phyloP scores from a whole-genome alignment of 1,140 invertebrate species.

The Drosophila malerkotliana region DNA sequence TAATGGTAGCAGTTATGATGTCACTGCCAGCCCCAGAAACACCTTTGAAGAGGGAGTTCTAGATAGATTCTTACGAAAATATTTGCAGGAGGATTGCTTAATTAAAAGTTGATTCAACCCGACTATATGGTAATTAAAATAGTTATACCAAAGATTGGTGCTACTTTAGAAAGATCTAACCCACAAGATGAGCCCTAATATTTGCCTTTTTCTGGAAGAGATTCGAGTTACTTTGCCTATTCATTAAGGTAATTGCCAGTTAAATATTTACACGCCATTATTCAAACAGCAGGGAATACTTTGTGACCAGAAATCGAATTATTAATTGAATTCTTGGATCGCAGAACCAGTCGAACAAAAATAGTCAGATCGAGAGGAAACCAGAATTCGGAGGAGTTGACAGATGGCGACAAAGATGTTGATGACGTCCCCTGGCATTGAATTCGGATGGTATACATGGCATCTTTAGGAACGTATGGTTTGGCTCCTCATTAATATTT shows the following conservation, averaged over 20 bases:
- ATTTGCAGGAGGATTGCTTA: conserved; percentile 14
- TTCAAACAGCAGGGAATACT: conserved; percentile 26
- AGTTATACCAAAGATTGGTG: neutral
- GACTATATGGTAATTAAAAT: neutral
- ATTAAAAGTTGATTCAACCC: neutral
- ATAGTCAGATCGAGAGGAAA: conserved; percentile 43
- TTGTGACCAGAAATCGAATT: conserved; percentile 37
- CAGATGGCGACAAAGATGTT: conserved; percentile 69
- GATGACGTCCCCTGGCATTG: conserved; percentile 66
- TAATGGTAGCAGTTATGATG: conserved; percentile 57
- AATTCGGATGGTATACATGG: conserved; percentile 31
- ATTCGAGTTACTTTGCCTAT: conserved; percentile 20
- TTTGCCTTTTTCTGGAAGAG: neutral
- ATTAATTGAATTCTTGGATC: conserved; percentile 60
- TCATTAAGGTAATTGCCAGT: conserved; percentile 51
- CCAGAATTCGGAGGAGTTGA: conserved; percentile 55
- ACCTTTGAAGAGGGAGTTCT: conserved; percentile 8
- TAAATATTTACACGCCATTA: conserved; percentile 61
- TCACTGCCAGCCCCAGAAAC: conserved; percentile 35
- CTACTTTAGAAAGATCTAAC: neutral
- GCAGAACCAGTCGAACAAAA: conserved; percentile 37
- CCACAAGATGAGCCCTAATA: neutral
- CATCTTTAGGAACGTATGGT: conserved; percentile 23
- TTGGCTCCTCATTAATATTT: conserved; percentile 43
- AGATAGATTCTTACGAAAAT: conserved; percentile 11